Base-by-base conservation (phyloP, 2,797 vertebrate genomes). In the Sparidentex hasta region DNA sequence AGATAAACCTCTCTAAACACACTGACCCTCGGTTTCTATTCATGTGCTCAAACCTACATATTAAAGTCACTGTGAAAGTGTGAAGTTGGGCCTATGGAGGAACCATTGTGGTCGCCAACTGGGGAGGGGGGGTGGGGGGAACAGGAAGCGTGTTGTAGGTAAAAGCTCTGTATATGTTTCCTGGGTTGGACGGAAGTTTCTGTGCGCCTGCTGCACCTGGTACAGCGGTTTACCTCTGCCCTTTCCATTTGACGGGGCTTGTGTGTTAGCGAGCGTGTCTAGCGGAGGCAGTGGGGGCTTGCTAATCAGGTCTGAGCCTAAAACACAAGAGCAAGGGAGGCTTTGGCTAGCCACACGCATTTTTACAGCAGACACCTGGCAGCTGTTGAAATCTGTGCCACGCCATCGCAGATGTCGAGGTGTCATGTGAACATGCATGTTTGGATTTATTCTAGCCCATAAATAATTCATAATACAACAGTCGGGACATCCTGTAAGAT, bases 171-270 rank as follows among this genome's bases (percentile, higher is more conserved):
- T 41, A 18, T 59, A 25, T 73, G 48, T 62, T 85, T 88, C 81
- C 74, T 67, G 55, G 25, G 29, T 55, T 8, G 7, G 7, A 23
- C 16, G 2, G 58, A 21, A 46, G 0, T 21, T 44, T 55, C 3
- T 25, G 3, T 54, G 38, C 25, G 3, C 18, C 18, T 11, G 58
- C 61, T 63, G 82, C 78, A 80, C 21, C 80, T 76, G 52, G 25
- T 29, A 18, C 47, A 25, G 82, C 0, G 80, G 86, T 89, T 74
- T 41, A 74, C 21, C 21, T 25, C 0, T 48, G 59, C 83, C 84
- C 79, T 82, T 84, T 87, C 0, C 21, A 33, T 55, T 54, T 27
- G 62, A 5, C 11, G 2, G 4, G 3, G 65, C 12, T 38, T 20
- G 7, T 21, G 27, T 27, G 11, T 12, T 17, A 46, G 13, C 1